A percentile compares a stretch with the other conserved stretches of the same genome.
These are phyloP conservation scores for Rousettus madagascariensis DNA, from an alignment of 2,797 vertebrate species.

Conservation along the genomic window DNA sequence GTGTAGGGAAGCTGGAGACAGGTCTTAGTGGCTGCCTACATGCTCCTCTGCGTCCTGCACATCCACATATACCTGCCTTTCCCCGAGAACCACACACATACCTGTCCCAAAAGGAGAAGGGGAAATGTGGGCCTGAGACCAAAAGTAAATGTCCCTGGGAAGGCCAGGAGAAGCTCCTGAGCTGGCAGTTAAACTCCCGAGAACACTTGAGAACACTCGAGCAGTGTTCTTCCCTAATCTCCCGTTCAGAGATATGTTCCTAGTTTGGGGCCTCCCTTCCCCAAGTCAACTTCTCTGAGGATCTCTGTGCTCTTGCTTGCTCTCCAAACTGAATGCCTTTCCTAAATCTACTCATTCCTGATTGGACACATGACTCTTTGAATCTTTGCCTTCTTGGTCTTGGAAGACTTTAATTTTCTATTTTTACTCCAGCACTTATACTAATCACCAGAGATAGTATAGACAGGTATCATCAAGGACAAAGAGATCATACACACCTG, in stretches of 20 bases:
- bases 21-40: background rate
- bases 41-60: background rate
- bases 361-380: background rate
- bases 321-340: background rate
- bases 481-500: background rate
- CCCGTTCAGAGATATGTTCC: background rate
- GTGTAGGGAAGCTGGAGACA: background rate
- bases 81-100: background rate
- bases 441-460: background rate
- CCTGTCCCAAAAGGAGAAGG: background rate
- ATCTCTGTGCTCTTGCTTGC: background rate
- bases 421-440: background rate
- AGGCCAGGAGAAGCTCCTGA: background rate
- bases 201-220: too few relatives aligned
- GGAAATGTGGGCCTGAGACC: background rate
- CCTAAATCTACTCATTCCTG: background rate
- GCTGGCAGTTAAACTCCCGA: background rate
- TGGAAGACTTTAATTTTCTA: background rate
- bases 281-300: background rate
- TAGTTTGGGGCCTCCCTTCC: background rate
- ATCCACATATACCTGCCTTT: fast-evolving
- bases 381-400: background rate
- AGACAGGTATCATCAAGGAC: background rate
- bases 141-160: background rate
- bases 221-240: background rate